Percentiles rank a stretch among this genome's conserved stretches.
Evolutionary conservation across 35 echinoderm and acorn worm species (phyloP).

Genomic region (Patiria miniata): DNA sequence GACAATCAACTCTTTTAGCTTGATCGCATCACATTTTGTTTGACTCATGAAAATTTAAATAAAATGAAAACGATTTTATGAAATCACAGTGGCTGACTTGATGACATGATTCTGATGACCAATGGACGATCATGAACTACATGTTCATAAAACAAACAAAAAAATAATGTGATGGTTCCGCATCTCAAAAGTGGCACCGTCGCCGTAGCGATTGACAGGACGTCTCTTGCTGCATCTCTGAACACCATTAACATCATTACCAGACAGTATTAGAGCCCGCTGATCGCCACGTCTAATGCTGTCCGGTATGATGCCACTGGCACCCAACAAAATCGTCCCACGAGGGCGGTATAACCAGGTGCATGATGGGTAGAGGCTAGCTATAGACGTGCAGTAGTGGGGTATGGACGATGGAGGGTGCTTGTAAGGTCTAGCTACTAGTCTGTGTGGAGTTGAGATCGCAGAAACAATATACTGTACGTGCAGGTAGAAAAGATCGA

Average conservation of each 20-base stretch:
- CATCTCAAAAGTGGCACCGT: neutral
- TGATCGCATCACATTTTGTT: no score
- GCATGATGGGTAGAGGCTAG: conserved; percentile 2
- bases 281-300: conserved; percentile 93
- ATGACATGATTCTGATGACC: no score
- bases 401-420: conserved; percentile 20
- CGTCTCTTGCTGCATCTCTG: conserved; percentile 17
- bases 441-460: neutral
- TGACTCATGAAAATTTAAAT: no score
- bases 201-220: conserved; percentile 19
- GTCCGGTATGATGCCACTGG: conserved; percentile 87
- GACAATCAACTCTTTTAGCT: no score
- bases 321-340: conserved; percentile 1
- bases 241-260: conserved; percentile 95
- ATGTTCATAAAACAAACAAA: neutral
- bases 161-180: neutral
- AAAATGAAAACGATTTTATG: no score
- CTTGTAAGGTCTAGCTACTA: neutral
- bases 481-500: conserved; percentile 6
- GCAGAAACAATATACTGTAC: neutral
- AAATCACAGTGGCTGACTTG: no score
- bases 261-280: conserved; percentile 99
- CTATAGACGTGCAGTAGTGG: neutral
- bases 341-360: conserved; percentile 17
- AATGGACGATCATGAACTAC: no score